Evolutionary conservation across 2,888 invertebrate species (phyloP).

Genomic region (Eulithis prunata): DNA sequence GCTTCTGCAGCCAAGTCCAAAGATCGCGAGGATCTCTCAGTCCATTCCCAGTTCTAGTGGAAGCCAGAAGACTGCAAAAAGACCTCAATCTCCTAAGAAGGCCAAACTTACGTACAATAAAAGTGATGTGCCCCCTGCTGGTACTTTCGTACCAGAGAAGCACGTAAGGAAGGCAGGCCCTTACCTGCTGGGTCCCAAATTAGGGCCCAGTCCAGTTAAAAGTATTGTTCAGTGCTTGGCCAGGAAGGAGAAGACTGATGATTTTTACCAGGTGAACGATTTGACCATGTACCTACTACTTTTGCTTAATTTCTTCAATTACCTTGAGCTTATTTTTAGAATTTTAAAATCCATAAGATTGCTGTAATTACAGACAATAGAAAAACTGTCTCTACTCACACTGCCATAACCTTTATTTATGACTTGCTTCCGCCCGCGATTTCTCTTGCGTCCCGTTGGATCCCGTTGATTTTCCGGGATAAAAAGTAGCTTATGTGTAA

Average conservation of each 20-base stretch:
- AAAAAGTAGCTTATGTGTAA: no score
- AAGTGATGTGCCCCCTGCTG: conserved; percentile 75
- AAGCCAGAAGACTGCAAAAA: conserved; percentile 64
- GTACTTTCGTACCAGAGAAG: conserved; percentile 81
- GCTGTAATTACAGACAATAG: no score
- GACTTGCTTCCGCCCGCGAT: no score
- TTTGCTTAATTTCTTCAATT: not conserved
- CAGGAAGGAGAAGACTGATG: conserved; percentile 87
- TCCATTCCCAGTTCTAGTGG: conserved; percentile 64
- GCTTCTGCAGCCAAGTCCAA: conserved; percentile 72
- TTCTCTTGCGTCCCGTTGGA: no score
- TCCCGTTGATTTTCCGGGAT: no score
- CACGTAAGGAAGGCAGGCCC: conserved; percentile 86
- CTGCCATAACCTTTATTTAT: no score
- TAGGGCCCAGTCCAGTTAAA: conserved; percentile 89
- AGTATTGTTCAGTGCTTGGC: conserved; percentile 91
- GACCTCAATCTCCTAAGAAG: conserved; percentile 59
- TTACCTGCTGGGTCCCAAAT: conserved; percentile 87
- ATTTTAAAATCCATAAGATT: no score
- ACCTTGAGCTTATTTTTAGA: no score
- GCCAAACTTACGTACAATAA: conserved; percentile 61
- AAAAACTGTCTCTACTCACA: no score
- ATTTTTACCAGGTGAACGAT: conserved; percentile 84
- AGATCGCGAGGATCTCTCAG: conserved; percentile 69
- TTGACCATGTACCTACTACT: not conserved